Conservation (phyloP, 2,888 invertebrate genomes). For the Cheilosia vernalis region DNA sequence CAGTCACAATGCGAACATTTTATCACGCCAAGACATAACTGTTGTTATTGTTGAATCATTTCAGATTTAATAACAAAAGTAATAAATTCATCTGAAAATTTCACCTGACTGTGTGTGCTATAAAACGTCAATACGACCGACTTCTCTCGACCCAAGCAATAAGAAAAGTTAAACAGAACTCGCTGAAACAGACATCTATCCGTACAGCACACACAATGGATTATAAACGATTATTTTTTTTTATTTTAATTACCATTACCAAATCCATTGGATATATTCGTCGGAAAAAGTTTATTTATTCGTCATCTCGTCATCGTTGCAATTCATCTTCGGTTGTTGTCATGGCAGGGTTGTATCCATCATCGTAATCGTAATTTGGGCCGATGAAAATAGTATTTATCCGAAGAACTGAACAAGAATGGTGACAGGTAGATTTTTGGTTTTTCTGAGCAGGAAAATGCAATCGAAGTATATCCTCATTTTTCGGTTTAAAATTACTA, state of each 20-base stretch:
- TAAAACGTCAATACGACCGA: constrained; percentile 3
- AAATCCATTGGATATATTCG: constrained; percentile 8
- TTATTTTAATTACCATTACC: constrained; percentile 9
- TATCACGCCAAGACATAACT: constrained; percentile 17
- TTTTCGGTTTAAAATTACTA: too few relatives aligned
- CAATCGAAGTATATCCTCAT: too few relatives aligned
- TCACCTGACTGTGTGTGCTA: constrained; percentile 15
- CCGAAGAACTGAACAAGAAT: too few relatives aligned
- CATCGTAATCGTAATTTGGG: not conserved
- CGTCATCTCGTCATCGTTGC: constrained; percentile 18
- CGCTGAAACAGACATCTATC: not conserved
- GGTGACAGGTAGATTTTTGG: too few relatives aligned
- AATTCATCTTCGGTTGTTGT: constrained; percentile 25
- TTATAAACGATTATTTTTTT: not conserved
- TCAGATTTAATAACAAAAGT: constrained; percentile 13
- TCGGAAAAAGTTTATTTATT: constrained; percentile 21
- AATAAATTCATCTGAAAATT: not conserved
- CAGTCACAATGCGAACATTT: not conserved
- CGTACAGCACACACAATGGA: constrained; percentile 3
- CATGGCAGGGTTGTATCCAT: constrained; percentile 7
- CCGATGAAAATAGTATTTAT: too few relatives aligned
- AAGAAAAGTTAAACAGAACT: not conserved
- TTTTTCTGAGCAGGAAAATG: too few relatives aligned
- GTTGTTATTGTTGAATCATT: constrained; percentile 9
- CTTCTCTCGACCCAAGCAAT: too few relatives aligned